Conservation (phyloP, 2,888 invertebrate genomes). For the Drepanosiphum platanoidis region DNA sequence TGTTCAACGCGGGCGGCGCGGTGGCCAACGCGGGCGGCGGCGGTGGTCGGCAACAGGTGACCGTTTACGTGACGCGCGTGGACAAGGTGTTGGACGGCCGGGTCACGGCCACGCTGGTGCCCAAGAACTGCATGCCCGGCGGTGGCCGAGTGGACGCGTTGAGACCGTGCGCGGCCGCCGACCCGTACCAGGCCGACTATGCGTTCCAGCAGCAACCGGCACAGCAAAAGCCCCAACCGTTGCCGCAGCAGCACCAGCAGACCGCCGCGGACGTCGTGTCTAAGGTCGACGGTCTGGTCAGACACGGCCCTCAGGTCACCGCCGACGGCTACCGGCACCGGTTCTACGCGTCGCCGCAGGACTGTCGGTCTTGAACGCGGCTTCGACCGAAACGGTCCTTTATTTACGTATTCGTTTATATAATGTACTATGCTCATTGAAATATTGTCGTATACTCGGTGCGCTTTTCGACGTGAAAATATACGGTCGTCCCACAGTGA, state of each 20-base stretch:
- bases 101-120: conserved; percentile 66
- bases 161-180: background rate
- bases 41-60: background rate
- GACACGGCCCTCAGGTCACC: background rate
- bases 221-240: background rate
- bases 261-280: conserved; percentile 7
- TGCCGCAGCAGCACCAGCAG: background rate
- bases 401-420: no score
- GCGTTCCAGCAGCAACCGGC: background rate
- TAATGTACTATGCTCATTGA: no score
- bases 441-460: no score
- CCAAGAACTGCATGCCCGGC: conserved; percentile 66
- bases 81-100: conserved; percentile 64
- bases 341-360: no score
- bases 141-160: background rate
- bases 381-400: background rate
- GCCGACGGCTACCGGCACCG: background rate
- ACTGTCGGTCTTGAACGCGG: background rate
- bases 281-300: background rate
- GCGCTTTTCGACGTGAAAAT: no score
- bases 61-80: conserved; percentile 53
- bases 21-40: background rate
- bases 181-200: background rate
- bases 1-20: background rate
- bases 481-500: no score